phyloP scores from a whole-genome alignment of 92 coral and sea anemone species.

The Bergia sp. region DNA sequence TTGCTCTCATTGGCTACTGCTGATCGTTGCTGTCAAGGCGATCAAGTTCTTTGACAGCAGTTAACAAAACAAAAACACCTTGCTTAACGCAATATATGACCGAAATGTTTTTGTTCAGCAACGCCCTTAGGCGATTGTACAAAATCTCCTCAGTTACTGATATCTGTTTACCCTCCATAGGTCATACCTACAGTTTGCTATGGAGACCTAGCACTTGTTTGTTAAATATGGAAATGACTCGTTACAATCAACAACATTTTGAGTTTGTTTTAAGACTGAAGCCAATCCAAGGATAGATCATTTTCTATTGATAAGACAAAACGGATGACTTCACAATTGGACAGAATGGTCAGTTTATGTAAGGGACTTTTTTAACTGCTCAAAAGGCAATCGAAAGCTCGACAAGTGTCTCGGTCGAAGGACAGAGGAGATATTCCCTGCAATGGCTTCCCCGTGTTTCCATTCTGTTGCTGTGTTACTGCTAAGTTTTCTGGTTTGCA shows the following conservation, averaged over 20 bases:
- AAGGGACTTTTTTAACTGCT: constrained; percentile 3
- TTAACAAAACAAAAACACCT: not conserved
- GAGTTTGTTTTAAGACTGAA: constrained; percentile 23
- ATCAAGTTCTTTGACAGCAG: constrained; percentile 14
- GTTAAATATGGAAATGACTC: constrained; percentile 37
- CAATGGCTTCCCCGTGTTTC: constrained; percentile 9
- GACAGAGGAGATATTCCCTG: not conserved
- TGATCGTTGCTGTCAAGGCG: not conserved
- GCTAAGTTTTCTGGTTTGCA: not conserved
- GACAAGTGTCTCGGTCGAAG: not conserved
- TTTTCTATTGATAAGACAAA: constrained; percentile 31
- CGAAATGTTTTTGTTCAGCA: too few species aligned
- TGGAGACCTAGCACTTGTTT: not conserved
- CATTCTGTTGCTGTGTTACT: not conserved
- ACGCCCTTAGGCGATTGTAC: not conserved
- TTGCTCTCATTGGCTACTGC: not conserved
- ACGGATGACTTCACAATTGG: constrained; percentile 38
- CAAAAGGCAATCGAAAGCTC: not conserved
- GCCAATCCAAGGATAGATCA: constrained; percentile 38
- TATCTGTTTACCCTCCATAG: not conserved
- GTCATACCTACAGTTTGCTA: not conserved
- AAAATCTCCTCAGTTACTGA: too few species aligned
- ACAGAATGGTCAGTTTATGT: constrained; percentile 2
- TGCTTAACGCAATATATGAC: not conserved
- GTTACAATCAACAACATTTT: constrained; percentile 26